phyloP scores from a whole-genome alignment of 2,113 vertebrate species.

The Corydoras sp. region DNA sequence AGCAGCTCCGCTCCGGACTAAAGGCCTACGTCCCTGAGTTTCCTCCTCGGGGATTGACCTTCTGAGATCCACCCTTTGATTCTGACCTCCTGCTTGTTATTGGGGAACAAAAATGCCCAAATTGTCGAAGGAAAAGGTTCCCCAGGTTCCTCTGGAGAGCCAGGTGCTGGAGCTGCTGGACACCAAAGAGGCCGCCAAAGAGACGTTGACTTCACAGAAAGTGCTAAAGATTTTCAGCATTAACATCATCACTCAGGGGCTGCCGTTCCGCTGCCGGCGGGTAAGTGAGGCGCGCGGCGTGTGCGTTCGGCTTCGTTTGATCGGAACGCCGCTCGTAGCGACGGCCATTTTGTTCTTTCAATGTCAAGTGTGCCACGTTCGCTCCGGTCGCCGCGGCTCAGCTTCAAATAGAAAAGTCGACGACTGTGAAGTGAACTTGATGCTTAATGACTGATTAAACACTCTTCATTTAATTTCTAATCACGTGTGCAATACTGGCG shows the following conservation, averaged over 20 bases:
- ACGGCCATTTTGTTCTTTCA: slow-evolving; percentile 5
- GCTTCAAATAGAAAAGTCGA: background rate
- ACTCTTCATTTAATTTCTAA: too few relatives aligned
- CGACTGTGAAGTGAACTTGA: too few relatives aligned
- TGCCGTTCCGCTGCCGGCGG: slow-evolving; percentile 94
- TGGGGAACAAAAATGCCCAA: slow-evolving; percentile 71
- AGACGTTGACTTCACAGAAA: slow-evolving; percentile 81
- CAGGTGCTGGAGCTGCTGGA: slow-evolving; percentile 75
- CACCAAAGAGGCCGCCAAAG: slow-evolving; percentile 69
- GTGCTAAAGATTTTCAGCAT: slow-evolving; percentile 97
- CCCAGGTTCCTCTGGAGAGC: slow-evolving; percentile 55
- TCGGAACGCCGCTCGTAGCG: too few relatives aligned
- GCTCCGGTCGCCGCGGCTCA: background rate
- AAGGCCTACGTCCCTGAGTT: too few relatives aligned
- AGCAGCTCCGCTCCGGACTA: too few relatives aligned
- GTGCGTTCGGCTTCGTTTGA: background rate
- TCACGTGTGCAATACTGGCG: too few relatives aligned
- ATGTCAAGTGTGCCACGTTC: background rate
- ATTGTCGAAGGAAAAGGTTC: slow-evolving; percentile 65
- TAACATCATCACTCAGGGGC: slow-evolving; percentile 93
- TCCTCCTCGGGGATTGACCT: too few relatives aligned
- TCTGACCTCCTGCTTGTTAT: slow-evolving; percentile 54
- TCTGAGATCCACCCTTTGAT: slow-evolving; percentile 58
- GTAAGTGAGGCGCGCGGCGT: slow-evolving; percentile 61
- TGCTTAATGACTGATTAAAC: too few relatives aligned